Evolutionary conservation across 1,140 invertebrate genomes (phyloP).

Genomic region (Panagrolaimus sp.): DNA sequence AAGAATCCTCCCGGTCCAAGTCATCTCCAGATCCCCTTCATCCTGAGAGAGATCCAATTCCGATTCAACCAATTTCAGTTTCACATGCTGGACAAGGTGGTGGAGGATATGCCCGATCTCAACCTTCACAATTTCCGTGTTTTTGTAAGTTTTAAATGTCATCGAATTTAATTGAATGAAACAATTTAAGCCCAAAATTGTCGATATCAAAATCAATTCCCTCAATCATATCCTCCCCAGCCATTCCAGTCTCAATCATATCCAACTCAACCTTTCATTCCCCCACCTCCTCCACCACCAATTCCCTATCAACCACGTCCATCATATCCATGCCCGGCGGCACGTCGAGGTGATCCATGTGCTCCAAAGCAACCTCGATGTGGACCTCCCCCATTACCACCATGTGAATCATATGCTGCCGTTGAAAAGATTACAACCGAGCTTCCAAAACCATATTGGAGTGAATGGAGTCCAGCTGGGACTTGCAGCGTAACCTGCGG

Average conservation of each 20-base stretch:
- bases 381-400: neutral
- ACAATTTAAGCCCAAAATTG: neutral
- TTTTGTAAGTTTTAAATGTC: neutral
- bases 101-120: neutral
- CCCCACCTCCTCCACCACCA: too few species aligned
- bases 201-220: neutral
- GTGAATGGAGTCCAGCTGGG: constrained; percentile 30
- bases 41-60: neutral
- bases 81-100: neutral
- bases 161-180: too few species aligned
- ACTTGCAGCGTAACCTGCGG: constrained; percentile 36
- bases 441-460: constrained; percentile 19
- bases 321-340: neutral
- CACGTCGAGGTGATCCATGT: constrained; percentile 13
- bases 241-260: too few species aligned
- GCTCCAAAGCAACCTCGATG: neutral
- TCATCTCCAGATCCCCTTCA: neutral
- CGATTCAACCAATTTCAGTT: constrained; percentile 7
- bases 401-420: neutral
- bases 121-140: constrained; percentile 1
- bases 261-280: too few species aligned
- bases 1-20: neutral
- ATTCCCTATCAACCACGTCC: too few species aligned
- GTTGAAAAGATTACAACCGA: neutral
- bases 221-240: neutral